These are phyloP conservation scores for Nerophis ophidion DNA, from an alignment of 2,113 vertebrate genomes.

Conservation along the genomic window DNA sequence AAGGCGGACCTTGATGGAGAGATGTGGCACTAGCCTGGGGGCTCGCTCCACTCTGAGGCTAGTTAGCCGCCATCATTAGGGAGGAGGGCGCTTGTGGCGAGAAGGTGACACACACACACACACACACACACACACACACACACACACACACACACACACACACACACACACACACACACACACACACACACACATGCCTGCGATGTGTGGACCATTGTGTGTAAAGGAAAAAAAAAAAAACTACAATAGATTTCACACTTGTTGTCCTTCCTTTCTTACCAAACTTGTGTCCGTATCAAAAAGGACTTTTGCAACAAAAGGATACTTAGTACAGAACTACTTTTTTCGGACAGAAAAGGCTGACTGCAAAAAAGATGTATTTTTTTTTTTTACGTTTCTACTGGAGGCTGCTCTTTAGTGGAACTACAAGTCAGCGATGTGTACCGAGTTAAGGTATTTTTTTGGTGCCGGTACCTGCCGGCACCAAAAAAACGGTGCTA, in stretches of 20 bases:
- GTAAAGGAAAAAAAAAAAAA: background rate
- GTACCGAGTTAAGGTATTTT: no score
- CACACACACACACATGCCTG: constrained; percentile 47
- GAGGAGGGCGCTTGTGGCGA: constrained; percentile 62
- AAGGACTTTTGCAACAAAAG: no score
- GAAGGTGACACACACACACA: constrained; percentile 67
- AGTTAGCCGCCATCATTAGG: constrained; percentile 78
- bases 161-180: constrained; percentile 55
- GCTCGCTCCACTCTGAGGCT: constrained; percentile 74
- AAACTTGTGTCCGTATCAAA: background rate
- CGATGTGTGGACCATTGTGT: background rate
- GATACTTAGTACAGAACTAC: no score
- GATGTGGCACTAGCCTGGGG: constrained; percentile 77
- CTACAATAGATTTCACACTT: background rate
- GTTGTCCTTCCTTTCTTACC: background rate
- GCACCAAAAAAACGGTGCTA: no score
- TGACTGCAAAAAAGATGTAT: no score
- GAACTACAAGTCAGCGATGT: no score
- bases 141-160: constrained; percentile 44
- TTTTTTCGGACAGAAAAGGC: no score
- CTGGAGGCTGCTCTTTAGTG: no score
- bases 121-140: constrained; percentile 48
- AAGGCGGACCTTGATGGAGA: constrained; percentile 75
- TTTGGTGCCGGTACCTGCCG: no score
- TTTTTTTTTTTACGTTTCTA: no score